Evolutionary conservation across 2,888 invertebrate genomes (phyloP), one percentile per base, ranked within the genome.

Genomic region (Chymomyza fuscimana): DNA sequence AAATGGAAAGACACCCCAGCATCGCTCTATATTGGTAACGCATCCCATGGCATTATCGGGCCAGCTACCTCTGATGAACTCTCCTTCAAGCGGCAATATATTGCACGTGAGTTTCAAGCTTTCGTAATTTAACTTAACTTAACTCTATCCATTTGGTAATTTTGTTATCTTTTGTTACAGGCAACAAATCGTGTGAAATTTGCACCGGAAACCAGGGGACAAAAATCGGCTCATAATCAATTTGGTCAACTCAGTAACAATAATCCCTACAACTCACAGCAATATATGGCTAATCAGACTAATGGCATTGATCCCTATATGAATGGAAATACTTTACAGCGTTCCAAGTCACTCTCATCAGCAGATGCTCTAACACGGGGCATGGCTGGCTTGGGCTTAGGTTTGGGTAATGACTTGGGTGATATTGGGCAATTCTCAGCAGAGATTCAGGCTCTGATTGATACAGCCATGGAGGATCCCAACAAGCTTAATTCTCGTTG

Each of bases 331-430:
- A 86, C 91, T 19, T 76, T 96, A 73, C 96, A 97, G 92, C 93
- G 97, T 62, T 96, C 96, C 72, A 97, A 96, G 91, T 96, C 96
- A 69, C 91, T 97, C 81, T 96, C 96, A 10, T 95, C 96, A 0
- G 94, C 96, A 0, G 96, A 96, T 88, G 94, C 95, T 12, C 92
- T 94, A 76, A 94, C 94, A 63, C 93, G 95, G 60, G 94, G 95
- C 19, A 94, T 94, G 91, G 95, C 95, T 46, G 93, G 95, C n/a
- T 92, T 95, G 79, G 94, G 94, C 0, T 87, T 94, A 58, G 92
- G 93, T 4, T 91, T 94, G 46, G 95, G 95, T 40, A 94, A 95
- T 1, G 95, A 95, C 76, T 94, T 95, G 3, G 95, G 95, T 0
- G 96, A 96, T 86, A 93, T 97, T 74, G 96, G 95, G 15, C 94